phyloP scores from a whole-genome alignment of 2,797 vertebrate genomes.

The Coracias cyanogaster region DNA sequence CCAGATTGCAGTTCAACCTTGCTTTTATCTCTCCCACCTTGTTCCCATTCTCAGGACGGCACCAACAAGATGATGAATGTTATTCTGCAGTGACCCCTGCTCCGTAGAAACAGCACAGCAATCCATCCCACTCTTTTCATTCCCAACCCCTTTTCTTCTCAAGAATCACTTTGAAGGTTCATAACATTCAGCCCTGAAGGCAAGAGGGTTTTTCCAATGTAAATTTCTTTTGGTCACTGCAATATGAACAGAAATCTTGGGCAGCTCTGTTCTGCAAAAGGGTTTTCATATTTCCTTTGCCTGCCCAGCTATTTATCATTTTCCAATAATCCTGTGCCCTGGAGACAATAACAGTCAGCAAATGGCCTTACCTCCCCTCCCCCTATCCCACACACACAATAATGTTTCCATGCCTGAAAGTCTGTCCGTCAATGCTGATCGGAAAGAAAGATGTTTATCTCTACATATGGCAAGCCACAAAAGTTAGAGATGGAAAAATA shows the following conservation, averaged over 20 bases:
- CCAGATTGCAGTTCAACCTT: neutral
- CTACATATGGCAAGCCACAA: constrained; percentile 55
- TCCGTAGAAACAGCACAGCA: neutral
- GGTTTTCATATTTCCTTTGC: constrained; percentile 65
- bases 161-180: constrained; percentile 67
- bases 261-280: constrained; percentile 32
- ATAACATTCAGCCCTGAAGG: constrained; percentile 70
- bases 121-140: constrained; percentile 61
- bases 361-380: constrained; percentile 43
- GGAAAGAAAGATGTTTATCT: constrained; percentile 66
- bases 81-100: constrained; percentile 59
- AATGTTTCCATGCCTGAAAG: constrained; percentile 61
- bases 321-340: constrained; percentile 89
- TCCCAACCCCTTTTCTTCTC: constrained; percentile 52
- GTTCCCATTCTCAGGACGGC: constrained; percentile 22
- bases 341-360: constrained; percentile 82
- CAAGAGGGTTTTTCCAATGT: constrained; percentile 74
- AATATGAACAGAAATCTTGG: constrained; percentile 67
- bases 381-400: constrained; percentile 34
- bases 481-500: constrained; percentile 61
- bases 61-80: constrained; percentile 63
- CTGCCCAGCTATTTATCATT: constrained; percentile 81
- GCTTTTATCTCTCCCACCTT: constrained; percentile 61
- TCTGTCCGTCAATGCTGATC: constrained; percentile 45
- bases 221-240: constrained; percentile 69